Percentiles rank a stretch among this genome's conserved stretches.
These are phyloP conservation scores for Drosophila suzukii DNA, from an alignment of 1,140 invertebrate genomes.

Conservation along the genomic window DNA sequence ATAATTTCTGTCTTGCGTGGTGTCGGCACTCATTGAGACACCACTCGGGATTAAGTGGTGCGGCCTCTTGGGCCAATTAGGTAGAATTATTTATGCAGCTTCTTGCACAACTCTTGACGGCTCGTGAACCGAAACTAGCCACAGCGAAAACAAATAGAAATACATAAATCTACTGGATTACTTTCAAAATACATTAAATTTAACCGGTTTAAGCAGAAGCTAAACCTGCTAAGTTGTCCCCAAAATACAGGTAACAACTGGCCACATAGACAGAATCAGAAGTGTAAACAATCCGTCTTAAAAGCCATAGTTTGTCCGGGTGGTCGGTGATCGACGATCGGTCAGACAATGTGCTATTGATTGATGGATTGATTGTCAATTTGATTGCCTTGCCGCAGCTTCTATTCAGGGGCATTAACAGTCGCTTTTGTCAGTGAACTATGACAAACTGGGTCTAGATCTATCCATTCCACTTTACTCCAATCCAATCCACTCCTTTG, in stretches of 20 bases:
- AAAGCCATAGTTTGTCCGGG: slow-evolving; percentile 43
- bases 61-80: slow-evolving; percentile 36
- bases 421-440: slow-evolving; percentile 38
- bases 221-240: slow-evolving; percentile 49
- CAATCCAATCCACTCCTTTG: slow-evolving; percentile 20
- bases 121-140: slow-evolving; percentile 42
- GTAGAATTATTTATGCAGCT: slow-evolving; percentile 50
- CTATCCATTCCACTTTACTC: slow-evolving; percentile 3
- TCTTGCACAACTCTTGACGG: slow-evolving; percentile 50
- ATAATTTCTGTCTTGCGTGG: slow-evolving; percentile 42
- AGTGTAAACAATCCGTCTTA: slow-evolving; percentile 68
- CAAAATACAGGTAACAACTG: slow-evolving; percentile 28
- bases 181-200: slow-evolving; percentile 74
- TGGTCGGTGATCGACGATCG: slow-evolving; percentile 19
- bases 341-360: slow-evolving; percentile 58
- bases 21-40: slow-evolving; percentile 11
- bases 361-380: slow-evolving; percentile 74
- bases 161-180: slow-evolving; percentile 64
- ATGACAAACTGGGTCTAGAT: slow-evolving; percentile 62
- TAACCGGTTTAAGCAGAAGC: slow-evolving; percentile 62
- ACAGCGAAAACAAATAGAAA: slow-evolving; percentile 36
- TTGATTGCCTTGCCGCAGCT: slow-evolving; percentile 54
- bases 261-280: slow-evolving; percentile 21
- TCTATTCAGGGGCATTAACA: slow-evolving; percentile 54
- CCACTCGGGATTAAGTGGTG: slow-evolving; percentile 20